Evolutionary conservation across 2,888 invertebrate species (phyloP), one percentile per base, ranked within the genome.

Genomic region (Lymantria monacha): DNA sequence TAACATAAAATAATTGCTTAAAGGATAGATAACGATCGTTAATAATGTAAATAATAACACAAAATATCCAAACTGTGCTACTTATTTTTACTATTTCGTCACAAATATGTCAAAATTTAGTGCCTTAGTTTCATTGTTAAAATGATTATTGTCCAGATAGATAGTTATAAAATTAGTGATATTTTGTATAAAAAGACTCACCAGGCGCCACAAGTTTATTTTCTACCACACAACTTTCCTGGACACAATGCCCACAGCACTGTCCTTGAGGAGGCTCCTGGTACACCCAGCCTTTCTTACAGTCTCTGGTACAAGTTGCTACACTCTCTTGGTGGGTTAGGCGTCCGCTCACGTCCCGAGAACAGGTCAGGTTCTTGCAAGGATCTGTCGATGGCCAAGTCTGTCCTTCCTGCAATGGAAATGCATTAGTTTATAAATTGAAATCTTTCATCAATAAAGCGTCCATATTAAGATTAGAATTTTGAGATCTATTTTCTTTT

Each of bases 221-320:
- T 0, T 87, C 92, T 1, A 92, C 77, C 0, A 93, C 72, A 51
- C 95, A 95, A 15, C 89, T 84, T 0, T 83, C 81, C 73, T 93
- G 94, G 37, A 87, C 81, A 61, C 95, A 95, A 42, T 83, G 87
- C 0, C 95, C 95, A 66, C 95, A 95, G 78, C 95, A 95, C 13
- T 74, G 73, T 0, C 72, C 79, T 0, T 65, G 69, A 1, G 91
- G 72, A 0, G 87, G 80, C 44, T 53, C 48, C 15, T 46, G 62
- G 65, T 95, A 95, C 46, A 76, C 77, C 84, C 92, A 95, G 0
- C 96, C 96, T 54, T 61, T 72, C 42, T 66, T 54, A 65, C 94
- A 94, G 0, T 83, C 78, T 0, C 31, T 40, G 10, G 53, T 74
- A 72, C 94, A 94, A 8, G 72, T 67, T 61, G 91, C 78, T 3